phyloP scores from a whole-genome alignment of 2,113 vertebrate species.

The Megalops atlanticus region DNA sequence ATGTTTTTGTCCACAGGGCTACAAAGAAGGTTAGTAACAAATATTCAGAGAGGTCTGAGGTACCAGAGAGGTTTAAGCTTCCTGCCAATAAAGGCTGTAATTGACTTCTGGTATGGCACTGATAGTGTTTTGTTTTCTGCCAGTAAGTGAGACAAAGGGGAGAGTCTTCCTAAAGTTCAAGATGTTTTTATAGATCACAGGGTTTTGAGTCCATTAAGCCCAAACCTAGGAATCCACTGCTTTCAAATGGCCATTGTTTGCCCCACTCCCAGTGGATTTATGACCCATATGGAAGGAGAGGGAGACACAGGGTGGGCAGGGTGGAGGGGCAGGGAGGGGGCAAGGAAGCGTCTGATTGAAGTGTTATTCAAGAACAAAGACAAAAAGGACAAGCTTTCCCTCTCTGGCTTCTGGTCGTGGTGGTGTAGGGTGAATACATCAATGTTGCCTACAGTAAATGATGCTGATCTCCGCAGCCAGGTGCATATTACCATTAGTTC shows the following conservation, averaged over 20 bases:
- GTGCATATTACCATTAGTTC: too few species aligned
- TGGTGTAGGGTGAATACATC: not conserved
- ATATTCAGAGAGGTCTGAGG: too few species aligned
- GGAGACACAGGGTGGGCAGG: conserved; percentile 49
- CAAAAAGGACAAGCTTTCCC: conserved; percentile 38
- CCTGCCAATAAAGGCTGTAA: conserved; percentile 48
- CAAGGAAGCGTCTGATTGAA: conserved; percentile 38
- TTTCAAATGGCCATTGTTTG: conserved; percentile 57
- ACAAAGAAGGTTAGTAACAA: not conserved
- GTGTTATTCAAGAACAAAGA: conserved; percentile 34
- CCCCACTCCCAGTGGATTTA: conserved; percentile 58
- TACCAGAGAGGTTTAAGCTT: too few species aligned
- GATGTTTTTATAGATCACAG: conserved; percentile 52
- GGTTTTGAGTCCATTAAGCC: conserved; percentile 52
- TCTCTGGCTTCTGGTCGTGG: not conserved
- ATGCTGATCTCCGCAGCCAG: too few species aligned
- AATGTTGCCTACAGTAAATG: too few species aligned
- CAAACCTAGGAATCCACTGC: conserved; percentile 42
- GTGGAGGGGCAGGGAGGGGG: conserved; percentile 39
- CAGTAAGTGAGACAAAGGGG: conserved; percentile 28
- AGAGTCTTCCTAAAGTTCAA: conserved; percentile 34
- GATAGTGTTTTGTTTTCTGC: conserved; percentile 34
- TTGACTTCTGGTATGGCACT: conserved; percentile 43
- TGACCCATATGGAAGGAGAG: conserved; percentile 45
- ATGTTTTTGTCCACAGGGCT: too few species aligned